A percentile compares a stretch with the other conserved stretches of the same genome.
Conservation (phyloP, 1,140 invertebrate species). For the Cherax quadricarinatus region DNA sequence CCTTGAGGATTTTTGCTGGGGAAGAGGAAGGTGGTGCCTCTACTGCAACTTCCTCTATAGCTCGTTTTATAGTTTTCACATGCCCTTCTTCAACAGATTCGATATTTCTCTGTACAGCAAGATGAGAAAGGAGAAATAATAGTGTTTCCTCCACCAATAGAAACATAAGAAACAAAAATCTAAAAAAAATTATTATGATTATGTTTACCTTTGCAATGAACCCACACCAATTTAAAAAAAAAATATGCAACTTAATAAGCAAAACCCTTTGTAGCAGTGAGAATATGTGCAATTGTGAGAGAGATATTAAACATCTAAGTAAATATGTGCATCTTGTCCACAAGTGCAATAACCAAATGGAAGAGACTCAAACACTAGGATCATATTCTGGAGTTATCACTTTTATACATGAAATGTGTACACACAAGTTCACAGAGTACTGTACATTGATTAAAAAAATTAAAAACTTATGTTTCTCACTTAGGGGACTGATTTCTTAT, state of each 20-base stretch:
- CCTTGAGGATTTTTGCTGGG: constrained; percentile 63
- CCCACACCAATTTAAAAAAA: constrained; percentile 1
- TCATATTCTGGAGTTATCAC: constrained; percentile 52
- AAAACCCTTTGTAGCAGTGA: not conserved
- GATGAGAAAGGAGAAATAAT: constrained; percentile 55
- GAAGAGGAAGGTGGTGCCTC: constrained; percentile 56
- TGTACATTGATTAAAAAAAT: too few relatives aligned
- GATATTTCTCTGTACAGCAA: constrained; percentile 67
- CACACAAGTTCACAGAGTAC: too few relatives aligned
- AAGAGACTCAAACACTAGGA: not conserved
- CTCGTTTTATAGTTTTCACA: constrained; percentile 72
- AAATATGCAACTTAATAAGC: constrained; percentile 2
- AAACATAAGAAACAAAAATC: constrained; percentile 34
- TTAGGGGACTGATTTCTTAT: too few relatives aligned
- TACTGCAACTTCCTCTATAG: constrained; percentile 70
- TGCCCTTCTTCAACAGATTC: constrained; percentile 67
- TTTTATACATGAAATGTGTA: not conserved
- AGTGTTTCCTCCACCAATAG: constrained; percentile 51
- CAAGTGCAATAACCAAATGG: constrained; percentile 38
- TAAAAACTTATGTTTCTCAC: too few relatives aligned
- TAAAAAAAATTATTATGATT: not conserved
- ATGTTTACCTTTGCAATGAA: not conserved
- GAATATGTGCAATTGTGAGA: not conserved
- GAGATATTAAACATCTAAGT: constrained; percentile 15
- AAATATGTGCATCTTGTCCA: constrained; percentile 22